phyloP scores from a whole-genome alignment of 2,797 vertebrate species.

The Glyptemys insculpta region DNA sequence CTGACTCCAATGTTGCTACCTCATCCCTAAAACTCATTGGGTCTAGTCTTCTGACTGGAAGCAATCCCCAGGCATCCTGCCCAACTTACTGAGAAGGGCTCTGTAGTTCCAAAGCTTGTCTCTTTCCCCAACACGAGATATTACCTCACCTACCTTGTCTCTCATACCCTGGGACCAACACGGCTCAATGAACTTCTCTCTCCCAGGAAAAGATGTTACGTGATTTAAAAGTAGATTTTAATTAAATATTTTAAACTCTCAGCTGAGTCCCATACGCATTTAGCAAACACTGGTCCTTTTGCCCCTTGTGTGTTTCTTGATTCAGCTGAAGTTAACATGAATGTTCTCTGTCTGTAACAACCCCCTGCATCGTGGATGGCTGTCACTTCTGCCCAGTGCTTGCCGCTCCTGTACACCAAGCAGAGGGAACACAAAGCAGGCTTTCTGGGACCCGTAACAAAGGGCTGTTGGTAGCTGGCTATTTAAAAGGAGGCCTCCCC shows the following conservation, averaged over 20 bases:
- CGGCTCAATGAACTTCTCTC: background rate
- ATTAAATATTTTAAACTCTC: background rate
- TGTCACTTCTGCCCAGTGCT: background rate
- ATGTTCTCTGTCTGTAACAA: background rate
- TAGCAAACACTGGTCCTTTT: background rate
- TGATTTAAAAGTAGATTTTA: background rate
- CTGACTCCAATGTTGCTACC: background rate
- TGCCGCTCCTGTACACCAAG: background rate
- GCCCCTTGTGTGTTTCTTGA: background rate
- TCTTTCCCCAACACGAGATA: background rate
- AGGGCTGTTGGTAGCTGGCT: background rate
- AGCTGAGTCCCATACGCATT: background rate
- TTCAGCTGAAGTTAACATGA: fast-evolving
- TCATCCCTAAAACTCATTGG: background rate
- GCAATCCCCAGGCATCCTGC: fast-evolving
- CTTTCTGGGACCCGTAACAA: background rate
- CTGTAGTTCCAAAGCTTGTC: too few relatives aligned
- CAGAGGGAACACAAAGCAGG: fast-evolving
- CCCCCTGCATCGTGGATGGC: background rate
- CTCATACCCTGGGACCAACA: background rate
- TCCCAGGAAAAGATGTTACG: fast-evolving
- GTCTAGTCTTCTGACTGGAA: background rate
- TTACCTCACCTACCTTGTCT: background rate
- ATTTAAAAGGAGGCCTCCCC: background rate
- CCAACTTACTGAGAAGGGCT: background rate